Conservation (phyloP, 1,140 invertebrate species). For the Drosophila parvula region DNA sequence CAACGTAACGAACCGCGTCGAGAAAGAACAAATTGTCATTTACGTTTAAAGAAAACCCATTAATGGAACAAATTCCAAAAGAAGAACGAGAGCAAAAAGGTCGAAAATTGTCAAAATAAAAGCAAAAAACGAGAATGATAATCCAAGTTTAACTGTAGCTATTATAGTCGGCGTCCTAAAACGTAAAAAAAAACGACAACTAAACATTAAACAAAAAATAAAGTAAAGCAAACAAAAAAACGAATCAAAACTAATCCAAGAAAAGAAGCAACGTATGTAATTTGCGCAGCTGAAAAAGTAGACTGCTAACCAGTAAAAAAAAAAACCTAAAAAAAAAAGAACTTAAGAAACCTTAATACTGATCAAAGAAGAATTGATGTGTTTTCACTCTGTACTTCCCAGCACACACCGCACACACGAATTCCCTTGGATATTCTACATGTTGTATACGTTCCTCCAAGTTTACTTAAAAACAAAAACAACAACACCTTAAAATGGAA, state of each 20-base stretch:
- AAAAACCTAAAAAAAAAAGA: neutral
- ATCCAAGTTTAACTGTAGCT: constrained; percentile 63
- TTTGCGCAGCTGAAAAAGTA: constrained; percentile 46
- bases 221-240: constrained; percentile 19
- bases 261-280: constrained; percentile 25
- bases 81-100: constrained; percentile 11
- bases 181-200: constrained; percentile 37
- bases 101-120: constrained; percentile 24
- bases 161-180: constrained; percentile 56
- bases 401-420: constrained; percentile 29
- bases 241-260: constrained; percentile 60
- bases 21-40: constrained; percentile 33
- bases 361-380: constrained; percentile 48
- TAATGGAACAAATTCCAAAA: constrained; percentile 14
- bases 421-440: constrained; percentile 41
- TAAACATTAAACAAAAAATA: constrained; percentile 19
- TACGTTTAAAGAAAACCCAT: constrained; percentile 10
- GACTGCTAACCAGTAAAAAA: constrained; percentile 30
- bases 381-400: constrained; percentile 44
- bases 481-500: constrained; percentile 18
- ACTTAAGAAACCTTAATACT: constrained; percentile 42
- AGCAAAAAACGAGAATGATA: constrained; percentile 29
- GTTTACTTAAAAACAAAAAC: constrained; percentile 39
- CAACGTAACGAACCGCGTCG: constrained; percentile 16
- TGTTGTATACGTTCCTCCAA: constrained; percentile 64